phyloP scores from a whole-genome alignment of 2,113 vertebrate species.

The Nicator chloris region DNA sequence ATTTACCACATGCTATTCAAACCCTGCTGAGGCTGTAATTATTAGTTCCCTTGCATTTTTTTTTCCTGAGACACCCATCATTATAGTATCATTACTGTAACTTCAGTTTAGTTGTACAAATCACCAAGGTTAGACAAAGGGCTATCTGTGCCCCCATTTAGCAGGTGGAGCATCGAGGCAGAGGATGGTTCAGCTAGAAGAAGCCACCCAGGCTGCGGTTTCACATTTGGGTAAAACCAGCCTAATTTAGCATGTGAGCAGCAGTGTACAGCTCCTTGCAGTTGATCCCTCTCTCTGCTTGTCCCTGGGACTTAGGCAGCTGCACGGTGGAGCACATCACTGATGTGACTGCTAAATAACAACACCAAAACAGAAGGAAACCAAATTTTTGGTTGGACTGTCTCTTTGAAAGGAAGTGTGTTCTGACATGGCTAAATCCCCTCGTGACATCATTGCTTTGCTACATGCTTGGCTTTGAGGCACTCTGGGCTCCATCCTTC shows the following conservation, averaged over 20 bases:
- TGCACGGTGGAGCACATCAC: background rate
- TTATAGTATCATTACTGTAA: background rate
- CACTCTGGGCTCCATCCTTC: background rate
- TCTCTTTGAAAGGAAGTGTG: background rate
- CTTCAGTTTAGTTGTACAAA: background rate
- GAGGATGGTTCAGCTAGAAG: background rate
- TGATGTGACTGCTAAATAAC: background rate
- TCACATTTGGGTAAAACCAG: background rate
- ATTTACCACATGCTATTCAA: background rate
- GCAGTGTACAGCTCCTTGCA: background rate
- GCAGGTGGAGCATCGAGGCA: background rate
- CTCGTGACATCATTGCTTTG: background rate
- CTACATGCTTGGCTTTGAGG: background rate
- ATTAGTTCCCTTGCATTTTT: background rate
- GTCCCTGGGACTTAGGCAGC: background rate
- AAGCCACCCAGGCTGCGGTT: background rate
- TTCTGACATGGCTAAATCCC: background rate
- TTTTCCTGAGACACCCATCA: background rate
- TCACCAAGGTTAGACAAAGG: background rate
- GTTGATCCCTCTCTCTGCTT: background rate
- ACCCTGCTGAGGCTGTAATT: background rate
- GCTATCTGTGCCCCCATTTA: background rate
- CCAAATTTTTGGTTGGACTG: fast-evolving
- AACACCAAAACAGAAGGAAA: background rate
- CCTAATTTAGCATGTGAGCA: background rate